Percentiles rank a stretch among this genome's conserved stretches.
These are phyloP conservation scores for Phaedon cochleariae DNA, from an alignment of 2,888 invertebrate species.

Conservation along the genomic window DNA sequence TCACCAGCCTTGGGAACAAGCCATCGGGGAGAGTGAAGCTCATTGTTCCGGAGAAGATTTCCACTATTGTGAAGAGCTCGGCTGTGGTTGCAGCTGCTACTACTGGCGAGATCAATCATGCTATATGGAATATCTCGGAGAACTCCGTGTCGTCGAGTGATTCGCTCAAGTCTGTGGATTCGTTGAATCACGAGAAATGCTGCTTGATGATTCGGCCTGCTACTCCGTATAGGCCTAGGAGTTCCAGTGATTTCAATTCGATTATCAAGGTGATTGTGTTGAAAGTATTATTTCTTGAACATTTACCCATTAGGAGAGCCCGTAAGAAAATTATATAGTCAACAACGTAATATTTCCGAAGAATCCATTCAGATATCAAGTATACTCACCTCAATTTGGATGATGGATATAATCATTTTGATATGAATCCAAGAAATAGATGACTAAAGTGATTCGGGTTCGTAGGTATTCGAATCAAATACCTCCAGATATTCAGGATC, in stretches of 20 bases:
- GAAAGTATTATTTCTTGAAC: too few relatives aligned
- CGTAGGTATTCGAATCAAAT: too few relatives aligned
- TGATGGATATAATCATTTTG: too few relatives aligned
- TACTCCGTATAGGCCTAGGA: slow-evolving; percentile 42
- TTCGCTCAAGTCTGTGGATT: slow-evolving; percentile 40
- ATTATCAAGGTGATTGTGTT: slow-evolving; percentile 33
- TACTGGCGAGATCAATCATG: slow-evolving; percentile 52
- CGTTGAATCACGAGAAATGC: slow-evolving; percentile 34
- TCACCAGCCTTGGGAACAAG: slow-evolving; percentile 3
- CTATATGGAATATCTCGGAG: slow-evolving; percentile 66
- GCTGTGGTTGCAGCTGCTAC: slow-evolving; percentile 61
- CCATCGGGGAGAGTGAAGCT: slow-evolving; percentile 12
- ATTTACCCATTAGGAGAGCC: too few relatives aligned
- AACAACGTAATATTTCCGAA: too few relatives aligned
- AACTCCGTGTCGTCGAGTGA: slow-evolving; percentile 57
- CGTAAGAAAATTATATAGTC: too few relatives aligned
- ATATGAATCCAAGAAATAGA: too few relatives aligned
- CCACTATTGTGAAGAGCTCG: slow-evolving; percentile 55
- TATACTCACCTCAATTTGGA: too few relatives aligned
- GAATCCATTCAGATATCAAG: too few relatives aligned
- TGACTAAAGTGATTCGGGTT: too few relatives aligned
- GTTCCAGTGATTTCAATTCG: slow-evolving; percentile 38
- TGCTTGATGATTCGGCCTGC: slow-evolving; percentile 44
- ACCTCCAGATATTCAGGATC: too few relatives aligned
- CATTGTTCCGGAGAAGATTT: slow-evolving; percentile 28